Conservation (phyloP, 64 coral and sea anemone genomes). For the Stylophora pistillata region DNA sequence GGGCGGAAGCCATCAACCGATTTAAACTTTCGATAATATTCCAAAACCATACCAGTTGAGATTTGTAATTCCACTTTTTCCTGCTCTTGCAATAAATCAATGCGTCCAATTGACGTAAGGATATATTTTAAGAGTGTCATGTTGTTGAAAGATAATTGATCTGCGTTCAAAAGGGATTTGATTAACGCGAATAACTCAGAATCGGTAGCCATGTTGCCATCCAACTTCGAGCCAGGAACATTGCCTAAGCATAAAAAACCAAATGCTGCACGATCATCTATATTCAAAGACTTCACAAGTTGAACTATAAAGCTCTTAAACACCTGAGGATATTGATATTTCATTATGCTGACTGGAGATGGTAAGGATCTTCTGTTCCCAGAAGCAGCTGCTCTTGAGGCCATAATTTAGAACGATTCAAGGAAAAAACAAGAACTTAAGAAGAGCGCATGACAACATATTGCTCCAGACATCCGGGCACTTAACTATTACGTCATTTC, state of each 20-base stretch:
- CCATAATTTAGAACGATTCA: too few relatives aligned
- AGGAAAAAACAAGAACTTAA: too few relatives aligned
- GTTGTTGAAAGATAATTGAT: background rate
- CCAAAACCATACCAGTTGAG: background rate
- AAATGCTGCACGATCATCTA: background rate
- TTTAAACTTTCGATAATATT: background rate
- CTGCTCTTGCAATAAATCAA: background rate
- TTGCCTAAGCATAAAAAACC: background rate
- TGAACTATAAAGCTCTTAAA: background rate
- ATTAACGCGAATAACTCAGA: background rate
- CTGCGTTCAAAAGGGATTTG: background rate
- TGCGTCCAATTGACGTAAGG: background rate
- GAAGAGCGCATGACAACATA: too few relatives aligned
- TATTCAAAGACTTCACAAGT: background rate
- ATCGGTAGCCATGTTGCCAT: background rate
- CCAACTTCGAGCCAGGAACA: background rate
- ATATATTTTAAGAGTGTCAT: background rate
- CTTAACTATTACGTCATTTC: too few relatives aligned
- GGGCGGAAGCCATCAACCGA: too few relatives aligned
- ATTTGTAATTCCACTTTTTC: background rate
- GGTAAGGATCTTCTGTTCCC: too few relatives aligned
- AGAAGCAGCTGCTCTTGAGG: too few relatives aligned
- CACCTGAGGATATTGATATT: background rate
- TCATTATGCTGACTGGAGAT: background rate
- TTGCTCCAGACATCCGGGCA: too few relatives aligned